Conservation (phyloP, 1,140 invertebrate species). For the Procambarus virginalis region DNA sequence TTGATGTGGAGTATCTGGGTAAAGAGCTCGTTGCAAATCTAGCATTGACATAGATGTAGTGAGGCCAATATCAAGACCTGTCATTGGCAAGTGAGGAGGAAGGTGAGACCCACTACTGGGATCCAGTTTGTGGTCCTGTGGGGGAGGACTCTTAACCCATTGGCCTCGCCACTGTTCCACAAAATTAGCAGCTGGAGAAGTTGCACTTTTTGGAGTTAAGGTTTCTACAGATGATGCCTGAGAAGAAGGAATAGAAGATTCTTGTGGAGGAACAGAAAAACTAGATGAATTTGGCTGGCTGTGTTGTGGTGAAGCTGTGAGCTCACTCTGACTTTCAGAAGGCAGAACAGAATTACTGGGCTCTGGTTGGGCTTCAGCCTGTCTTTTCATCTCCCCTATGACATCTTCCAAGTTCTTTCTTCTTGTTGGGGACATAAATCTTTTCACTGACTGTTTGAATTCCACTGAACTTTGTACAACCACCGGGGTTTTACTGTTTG, state of each 20-base stretch:
- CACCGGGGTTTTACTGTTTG: conserved; percentile 36
- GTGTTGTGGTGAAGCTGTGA: conserved; percentile 21
- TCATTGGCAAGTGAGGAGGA: conserved; percentile 29
- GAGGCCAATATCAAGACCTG: conserved; percentile 31
- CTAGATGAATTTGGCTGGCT: conserved; percentile 21
- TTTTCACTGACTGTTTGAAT: conserved; percentile 38
- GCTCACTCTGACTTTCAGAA: conserved; percentile 23
- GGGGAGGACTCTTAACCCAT: conserved; percentile 64
- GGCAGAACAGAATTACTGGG: conserved; percentile 15
- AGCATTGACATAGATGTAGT: conserved; percentile 44
- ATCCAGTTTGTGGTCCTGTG: conserved; percentile 47
- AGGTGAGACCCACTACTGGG: conserved; percentile 20
- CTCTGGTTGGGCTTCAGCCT: conserved; percentile 61
- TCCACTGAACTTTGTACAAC: conserved; percentile 32
- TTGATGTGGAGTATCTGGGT: conserved; percentile 35
- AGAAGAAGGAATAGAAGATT: conserved; percentile 25
- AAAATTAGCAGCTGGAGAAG: conserved; percentile 44
- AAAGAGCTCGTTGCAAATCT: conserved; percentile 50
- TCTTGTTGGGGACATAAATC: conserved; percentile 54
- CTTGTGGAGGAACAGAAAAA: conserved; percentile 38
- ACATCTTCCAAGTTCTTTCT: conserved; percentile 66
- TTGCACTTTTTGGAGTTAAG: conserved; percentile 27
- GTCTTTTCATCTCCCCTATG: conserved; percentile 62
- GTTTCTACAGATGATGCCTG: conserved; percentile 25
- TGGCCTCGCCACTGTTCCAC: conserved; percentile 62